Percentiles rank a stretch among this genome's conserved stretches.
Conservation (phyloP, 2,113 vertebrate species). For the Hyla sarda region DNA sequence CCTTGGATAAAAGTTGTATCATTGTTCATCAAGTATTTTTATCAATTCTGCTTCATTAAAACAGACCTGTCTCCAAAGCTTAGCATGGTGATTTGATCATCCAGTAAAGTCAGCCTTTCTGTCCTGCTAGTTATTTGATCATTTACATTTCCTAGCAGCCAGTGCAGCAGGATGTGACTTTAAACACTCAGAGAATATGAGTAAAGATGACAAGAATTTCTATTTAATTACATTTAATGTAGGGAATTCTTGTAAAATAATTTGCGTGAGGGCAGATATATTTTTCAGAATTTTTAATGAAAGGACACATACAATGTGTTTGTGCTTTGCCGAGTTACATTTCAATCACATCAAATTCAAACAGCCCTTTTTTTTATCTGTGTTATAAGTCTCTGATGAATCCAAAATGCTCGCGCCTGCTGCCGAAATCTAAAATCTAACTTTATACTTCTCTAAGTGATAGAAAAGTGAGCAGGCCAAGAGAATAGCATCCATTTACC, state of each 20-base stretch:
- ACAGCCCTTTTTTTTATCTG: neutral
- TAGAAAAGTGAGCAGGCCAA: no score
- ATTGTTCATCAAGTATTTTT: neutral
- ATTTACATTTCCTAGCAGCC: constrained; percentile 29
- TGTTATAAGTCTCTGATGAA: neutral
- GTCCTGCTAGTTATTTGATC: neutral
- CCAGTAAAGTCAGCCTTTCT: neutral
- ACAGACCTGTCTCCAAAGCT: neutral
- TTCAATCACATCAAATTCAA: constrained; percentile 14
- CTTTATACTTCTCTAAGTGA: no score
- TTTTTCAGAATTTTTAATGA: neutral
- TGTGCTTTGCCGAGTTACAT: neutral
- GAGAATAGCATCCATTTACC: no score
- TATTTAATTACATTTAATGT: constrained; percentile 25
- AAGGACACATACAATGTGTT: neutral
- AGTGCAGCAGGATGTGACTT: neutral
- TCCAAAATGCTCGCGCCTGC: neutral
- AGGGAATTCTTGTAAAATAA: constrained; percentile 3
- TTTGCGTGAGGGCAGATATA: neutral
- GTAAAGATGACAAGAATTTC: constrained; percentile 31
- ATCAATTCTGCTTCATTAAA: constrained; percentile 1
- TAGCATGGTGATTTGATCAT: neutral
- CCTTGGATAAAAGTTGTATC: neutral
- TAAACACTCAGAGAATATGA: neutral
- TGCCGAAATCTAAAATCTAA: no score